Conservation (phyloP, 2,113 vertebrate species). For the Cyphotilapia sp. region DNA sequence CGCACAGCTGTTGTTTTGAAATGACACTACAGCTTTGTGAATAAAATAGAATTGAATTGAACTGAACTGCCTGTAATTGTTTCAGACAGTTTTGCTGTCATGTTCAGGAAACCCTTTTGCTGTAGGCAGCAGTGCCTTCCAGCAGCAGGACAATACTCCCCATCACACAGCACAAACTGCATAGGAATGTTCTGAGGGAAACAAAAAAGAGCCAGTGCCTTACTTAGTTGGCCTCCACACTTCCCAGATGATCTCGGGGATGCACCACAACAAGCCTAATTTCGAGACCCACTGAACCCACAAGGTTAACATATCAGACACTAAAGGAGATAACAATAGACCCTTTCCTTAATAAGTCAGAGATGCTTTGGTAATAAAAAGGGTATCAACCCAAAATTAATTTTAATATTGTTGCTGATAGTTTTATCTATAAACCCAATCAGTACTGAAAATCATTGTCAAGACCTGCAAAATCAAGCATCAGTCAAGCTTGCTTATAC, state of each 20-base stretch:
- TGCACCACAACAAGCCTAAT: background rate
- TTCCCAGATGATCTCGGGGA: background rate
- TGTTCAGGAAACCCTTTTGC: background rate
- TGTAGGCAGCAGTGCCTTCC: background rate
- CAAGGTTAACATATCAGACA: background rate
- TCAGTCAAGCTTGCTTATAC: background rate
- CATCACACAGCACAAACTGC: background rate
- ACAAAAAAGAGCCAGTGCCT: background rate
- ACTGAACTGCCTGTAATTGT: background rate
- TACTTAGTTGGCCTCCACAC: background rate
- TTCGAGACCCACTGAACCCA: background rate
- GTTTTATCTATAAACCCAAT: background rate
- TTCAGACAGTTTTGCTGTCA: background rate
- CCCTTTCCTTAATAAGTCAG: background rate
- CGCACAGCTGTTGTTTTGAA: background rate
- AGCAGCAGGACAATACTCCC: background rate
- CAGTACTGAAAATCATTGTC: background rate
- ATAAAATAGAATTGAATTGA: background rate
- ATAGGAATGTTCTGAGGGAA: background rate
- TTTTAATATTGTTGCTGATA: background rate
- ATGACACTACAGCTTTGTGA: background rate
- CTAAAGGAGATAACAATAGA: background rate
- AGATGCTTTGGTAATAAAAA: background rate
- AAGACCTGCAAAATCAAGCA: background rate
- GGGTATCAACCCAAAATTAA: background rate